Evolutionary conservation across 2,113 vertebrate genomes (phyloP).

Genomic region (Gadus macrocephalus): DNA sequence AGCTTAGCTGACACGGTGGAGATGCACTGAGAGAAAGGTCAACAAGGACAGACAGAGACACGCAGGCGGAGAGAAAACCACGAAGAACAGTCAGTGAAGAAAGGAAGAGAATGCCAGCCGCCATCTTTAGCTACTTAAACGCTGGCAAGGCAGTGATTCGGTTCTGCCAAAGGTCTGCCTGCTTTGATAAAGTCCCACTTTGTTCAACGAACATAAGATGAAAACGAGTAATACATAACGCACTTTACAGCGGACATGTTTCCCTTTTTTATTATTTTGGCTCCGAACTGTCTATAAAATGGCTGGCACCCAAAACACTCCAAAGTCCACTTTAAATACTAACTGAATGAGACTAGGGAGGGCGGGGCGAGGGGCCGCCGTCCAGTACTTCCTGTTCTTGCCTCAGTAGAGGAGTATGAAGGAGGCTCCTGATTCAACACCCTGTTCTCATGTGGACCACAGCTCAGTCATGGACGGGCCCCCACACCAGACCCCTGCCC

Average conservation of each 20-base stretch:
- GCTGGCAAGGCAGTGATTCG: too few species aligned
- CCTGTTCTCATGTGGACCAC: background rate
- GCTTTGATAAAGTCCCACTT: too few species aligned
- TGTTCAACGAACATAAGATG: too few species aligned
- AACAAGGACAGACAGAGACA: background rate
- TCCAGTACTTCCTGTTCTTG: too few species aligned
- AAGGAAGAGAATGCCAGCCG: background rate
- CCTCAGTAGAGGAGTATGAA: too few species aligned
- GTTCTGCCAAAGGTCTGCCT: too few species aligned
- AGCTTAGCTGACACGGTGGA: background rate
- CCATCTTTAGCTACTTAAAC: background rate
- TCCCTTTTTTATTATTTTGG: background rate
- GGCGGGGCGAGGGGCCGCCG: too few species aligned
- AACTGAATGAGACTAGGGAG: too few species aligned
- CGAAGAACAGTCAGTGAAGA: background rate
- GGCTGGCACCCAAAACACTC: too few species aligned
- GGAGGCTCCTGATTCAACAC: background rate
- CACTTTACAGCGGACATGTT: background rate
- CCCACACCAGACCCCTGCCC: too few species aligned
- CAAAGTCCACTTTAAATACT: too few species aligned
- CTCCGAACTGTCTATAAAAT: background rate
- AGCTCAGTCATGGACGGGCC: background rate
- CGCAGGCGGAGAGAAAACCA: background rate
- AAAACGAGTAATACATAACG: too few species aligned
- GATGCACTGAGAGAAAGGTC: background rate